These are phyloP conservation scores for Psittacara wagleri DNA, from an alignment of 2,113 vertebrate species.

Conservation along the genomic window DNA sequence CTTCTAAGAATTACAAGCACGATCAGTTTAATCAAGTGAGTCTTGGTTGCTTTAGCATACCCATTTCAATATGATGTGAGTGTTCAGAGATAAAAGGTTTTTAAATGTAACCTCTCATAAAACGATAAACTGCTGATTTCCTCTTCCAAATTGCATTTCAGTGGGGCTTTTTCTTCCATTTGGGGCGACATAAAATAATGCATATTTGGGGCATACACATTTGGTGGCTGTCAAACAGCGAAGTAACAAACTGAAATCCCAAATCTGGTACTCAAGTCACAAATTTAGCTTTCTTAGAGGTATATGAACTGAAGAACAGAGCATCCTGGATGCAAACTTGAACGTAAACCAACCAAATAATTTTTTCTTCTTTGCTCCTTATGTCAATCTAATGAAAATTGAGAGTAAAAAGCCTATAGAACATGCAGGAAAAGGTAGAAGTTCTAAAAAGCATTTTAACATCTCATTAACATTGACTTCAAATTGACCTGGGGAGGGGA, in stretches of 20 bases:
- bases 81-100: constrained; percentile 8
- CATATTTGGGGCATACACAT: not conserved
- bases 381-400: not conserved
- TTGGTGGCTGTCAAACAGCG: not conserved
- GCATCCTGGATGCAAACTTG: not conserved
- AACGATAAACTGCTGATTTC: not conserved
- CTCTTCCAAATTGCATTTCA: not conserved
- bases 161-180: not conserved
- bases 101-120: not conserved
- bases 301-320: not conserved
- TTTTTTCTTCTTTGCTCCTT: not conserved
- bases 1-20: constrained; percentile 1
- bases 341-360: accelerated
- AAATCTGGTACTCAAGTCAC: not conserved
- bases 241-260: not conserved
- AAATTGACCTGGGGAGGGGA: not conserved
- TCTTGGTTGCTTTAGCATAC: not conserved
- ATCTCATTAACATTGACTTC: not conserved
- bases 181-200: not conserved
- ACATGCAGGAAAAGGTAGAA: not conserved
- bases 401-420: not conserved
- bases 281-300: not conserved
- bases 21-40: constrained; percentile 5
- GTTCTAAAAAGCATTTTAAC: not conserved
- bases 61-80: not conserved